Evolutionary conservation across 2,797 vertebrate species (phyloP).

Genomic region (Urosaurus nigricauda): DNA sequence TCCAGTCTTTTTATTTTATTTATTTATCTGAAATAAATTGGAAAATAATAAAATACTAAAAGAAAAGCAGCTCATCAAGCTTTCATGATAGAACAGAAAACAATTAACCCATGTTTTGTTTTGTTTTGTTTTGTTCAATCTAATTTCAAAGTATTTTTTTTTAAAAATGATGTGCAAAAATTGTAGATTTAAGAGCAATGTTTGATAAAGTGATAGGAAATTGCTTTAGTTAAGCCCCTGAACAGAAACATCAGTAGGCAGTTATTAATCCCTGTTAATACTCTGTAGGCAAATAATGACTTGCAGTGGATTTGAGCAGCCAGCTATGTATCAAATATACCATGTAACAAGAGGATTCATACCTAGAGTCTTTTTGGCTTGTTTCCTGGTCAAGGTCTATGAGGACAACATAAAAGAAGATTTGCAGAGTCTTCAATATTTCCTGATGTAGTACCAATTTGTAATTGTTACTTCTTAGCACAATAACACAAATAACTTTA

Average conservation of each 20-base stretch:
- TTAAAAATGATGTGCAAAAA: background rate
- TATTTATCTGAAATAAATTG: background rate
- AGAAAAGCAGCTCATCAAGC: background rate
- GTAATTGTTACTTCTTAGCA: background rate
- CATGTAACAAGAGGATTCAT: conserved; percentile 1
- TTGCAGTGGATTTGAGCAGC: background rate
- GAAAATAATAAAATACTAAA: background rate
- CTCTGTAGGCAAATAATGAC: background rate
- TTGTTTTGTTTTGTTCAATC: background rate
- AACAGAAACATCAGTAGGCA: background rate
- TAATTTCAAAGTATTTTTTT: background rate
- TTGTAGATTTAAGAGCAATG: background rate
- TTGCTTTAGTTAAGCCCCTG: background rate
- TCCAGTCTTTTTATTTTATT: background rate
- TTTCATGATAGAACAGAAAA: background rate
- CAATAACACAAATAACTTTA: background rate
- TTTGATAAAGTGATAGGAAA: background rate
- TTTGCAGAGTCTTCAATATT: background rate
- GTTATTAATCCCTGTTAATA: conserved; percentile 15
- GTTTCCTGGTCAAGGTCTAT: background rate
- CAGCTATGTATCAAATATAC: background rate
- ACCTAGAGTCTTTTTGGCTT: background rate
- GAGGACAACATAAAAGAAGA: background rate
- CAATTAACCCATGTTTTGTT: background rate
- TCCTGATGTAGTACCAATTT: background rate